These are phyloP conservation scores for Sciurus vulgaris DNA, from an alignment of 2,797 vertebrate genomes.

Conservation along the genomic window DNA sequence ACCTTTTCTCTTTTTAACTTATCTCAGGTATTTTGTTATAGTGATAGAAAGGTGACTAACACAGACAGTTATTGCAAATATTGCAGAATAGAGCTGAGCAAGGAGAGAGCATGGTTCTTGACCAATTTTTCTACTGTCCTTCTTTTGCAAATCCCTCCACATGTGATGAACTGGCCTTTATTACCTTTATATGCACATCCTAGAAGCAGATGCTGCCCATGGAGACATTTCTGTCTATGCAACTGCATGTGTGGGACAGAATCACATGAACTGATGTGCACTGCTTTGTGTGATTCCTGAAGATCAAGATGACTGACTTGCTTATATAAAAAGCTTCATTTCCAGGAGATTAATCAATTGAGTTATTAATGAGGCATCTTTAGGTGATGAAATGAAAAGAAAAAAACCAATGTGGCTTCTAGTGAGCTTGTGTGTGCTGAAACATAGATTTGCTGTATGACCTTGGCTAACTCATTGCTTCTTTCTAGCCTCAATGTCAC, in stretches of 20 bases:
- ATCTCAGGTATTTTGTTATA: neutral
- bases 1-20: too few relatives aligned
- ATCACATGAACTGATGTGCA: neutral
- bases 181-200: neutral
- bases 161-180: neutral
- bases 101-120: neutral
- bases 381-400: neutral
- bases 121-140: neutral
- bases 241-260: neutral
- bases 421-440: neutral
- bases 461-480: neutral
- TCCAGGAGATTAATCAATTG: slow-evolving; percentile 12
- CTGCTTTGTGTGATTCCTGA: neutral
- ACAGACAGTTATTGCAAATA: neutral
- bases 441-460: neutral
- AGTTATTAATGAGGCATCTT: neutral
- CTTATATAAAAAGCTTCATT: neutral
- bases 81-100: neutral
- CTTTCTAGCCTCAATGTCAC: neutral
- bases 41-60: neutral
- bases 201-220: neutral
- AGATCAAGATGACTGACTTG: neutral
- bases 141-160: neutral
- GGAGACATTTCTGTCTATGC: neutral
- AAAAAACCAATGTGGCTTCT: neutral